These are phyloP conservation scores for Rhagium mordax DNA, from an alignment of 2,888 invertebrate species.

Conservation along the genomic window DNA sequence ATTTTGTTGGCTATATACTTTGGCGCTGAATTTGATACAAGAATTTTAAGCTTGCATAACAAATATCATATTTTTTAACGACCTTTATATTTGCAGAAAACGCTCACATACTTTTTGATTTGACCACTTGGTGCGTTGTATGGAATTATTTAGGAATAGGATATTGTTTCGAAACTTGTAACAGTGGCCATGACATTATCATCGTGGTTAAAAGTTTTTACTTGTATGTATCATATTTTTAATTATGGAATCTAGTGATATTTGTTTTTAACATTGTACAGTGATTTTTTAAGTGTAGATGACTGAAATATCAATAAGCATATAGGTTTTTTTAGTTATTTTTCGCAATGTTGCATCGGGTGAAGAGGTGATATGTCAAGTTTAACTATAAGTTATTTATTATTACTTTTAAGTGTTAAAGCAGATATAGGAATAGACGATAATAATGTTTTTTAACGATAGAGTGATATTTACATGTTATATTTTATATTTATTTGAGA, in stretches of 20 bases:
- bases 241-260: conserved; percentile 54
- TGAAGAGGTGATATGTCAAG: conserved; percentile 33
- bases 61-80: neutral
- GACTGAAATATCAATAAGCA: conserved; percentile 64
- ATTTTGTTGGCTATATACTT: too few species aligned
- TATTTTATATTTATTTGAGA: conserved; percentile 32
- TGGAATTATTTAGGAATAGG: neutral
- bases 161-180: neutral
- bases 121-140: neutral
- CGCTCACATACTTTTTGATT: neutral
- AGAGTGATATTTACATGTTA: conserved; percentile 43
- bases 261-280: conserved; percentile 64
- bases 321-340: conserved; percentile 38
- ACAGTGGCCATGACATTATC: conserved; percentile 7
- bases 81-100: neutral
- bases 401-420: conserved; percentile 37
- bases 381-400: conserved; percentile 44
- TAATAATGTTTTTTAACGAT: conserved; percentile 32
- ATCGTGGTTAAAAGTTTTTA: conserved; percentile 14
- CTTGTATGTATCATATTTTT: conserved; percentile 26
- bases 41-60: neutral
- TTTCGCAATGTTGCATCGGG: conserved; percentile 55
- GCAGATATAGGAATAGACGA: conserved; percentile 24
- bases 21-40: neutral
- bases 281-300: conserved; percentile 65